Evolutionary conservation across 2,113 vertebrate species (phyloP), one percentile per base, ranked within the genome.

Genomic region (Donacobius atricapilla): DNA sequence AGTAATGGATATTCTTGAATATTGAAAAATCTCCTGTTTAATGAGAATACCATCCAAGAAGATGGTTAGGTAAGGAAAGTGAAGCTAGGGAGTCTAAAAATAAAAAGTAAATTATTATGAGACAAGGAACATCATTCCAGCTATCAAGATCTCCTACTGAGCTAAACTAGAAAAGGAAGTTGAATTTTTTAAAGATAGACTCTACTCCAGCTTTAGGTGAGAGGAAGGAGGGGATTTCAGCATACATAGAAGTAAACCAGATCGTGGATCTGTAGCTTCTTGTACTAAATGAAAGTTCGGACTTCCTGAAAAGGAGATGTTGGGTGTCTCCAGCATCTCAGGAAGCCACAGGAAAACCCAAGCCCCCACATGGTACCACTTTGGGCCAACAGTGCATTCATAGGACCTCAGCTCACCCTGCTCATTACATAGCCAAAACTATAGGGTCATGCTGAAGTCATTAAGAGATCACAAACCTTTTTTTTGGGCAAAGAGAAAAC

Each of bases 391-490:
- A n/a, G 10, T 0, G 0, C 17, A 7, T 5, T 22, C 40, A 53
- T 2, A 3, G 28, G 40, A 76, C 8, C 30, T 19, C n/a, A 28
- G 11, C 7, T 64, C 58, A 71, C 30, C 18, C 22, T 15, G 21
- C 7, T 39, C 3, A 2, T 35, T 2, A 1, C 0, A 4, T 9
- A 48, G 33, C 14, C 0, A 0, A 80, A 93, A 37, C 9, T 8
- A 63, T 24, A 79, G 44, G 6, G 17, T 42, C 37, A 39, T 12
- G 51, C 3, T 24, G 54, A 94, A 70, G n/a, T 33, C 37, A 76
- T 28, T 37, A 56, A 20, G 40, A 71, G 24, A 69, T 11, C 9
- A 76, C 0, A 1, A 60, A 28, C 6, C 3, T 10, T 48, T 61
- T 60, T 33, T 47, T 37, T 27, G 3, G 24, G 77, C 47, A 42